Base-by-base conservation (phyloP, 2,113 vertebrate species). In the Sula dactylatra region DNA sequence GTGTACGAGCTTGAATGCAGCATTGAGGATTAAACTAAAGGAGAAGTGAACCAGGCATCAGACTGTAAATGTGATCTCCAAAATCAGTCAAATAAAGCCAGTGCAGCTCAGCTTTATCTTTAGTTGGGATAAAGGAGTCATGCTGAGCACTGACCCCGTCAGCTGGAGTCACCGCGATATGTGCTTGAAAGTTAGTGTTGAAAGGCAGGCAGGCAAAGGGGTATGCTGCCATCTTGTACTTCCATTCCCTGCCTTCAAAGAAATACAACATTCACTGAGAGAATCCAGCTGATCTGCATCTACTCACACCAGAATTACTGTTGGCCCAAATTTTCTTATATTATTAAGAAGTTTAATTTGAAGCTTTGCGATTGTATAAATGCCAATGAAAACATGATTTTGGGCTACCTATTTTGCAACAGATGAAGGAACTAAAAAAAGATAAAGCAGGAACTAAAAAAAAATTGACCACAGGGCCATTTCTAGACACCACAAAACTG, bases 401-500 rank as follows among this genome's bases (percentile, higher is more conserved):
- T 26, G 13, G 69, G 22, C 40, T 61, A 79, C 54, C 61, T 85
- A 5, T 56, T 92, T 92, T 69, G 65, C 44, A 50, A 44, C 49
- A 85, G 38, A 93, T 25, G n/a, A 62, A 81, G 96, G 88, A 96
- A 96, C 62, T 82, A 49, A n/a, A 91, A 42, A 58, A 50, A 59
- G 21, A 78, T 79, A 64, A 76, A 95, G 73, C 67, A 90, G 82
- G 85, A 95, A 89, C 38, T 86, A 72, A 59, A 78, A 80, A 82
- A 49, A 61, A 4, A 13, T 11, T 59, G 67, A 58, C 94, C 91
- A 65, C 58, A 32, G 50, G 44, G 65, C 54, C 36, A 58, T 92
- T 92, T 86, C 83, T 59, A 58, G 87, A 94, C 76, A 86, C 94
- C 94, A 94, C 93, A 95, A 88, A 80, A 26, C 27, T 93, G 79